Evolutionary conservation across 2,888 invertebrate species (phyloP), one percentile per base, ranked within the genome.

Genomic region (Sthenelais limicola): DNA sequence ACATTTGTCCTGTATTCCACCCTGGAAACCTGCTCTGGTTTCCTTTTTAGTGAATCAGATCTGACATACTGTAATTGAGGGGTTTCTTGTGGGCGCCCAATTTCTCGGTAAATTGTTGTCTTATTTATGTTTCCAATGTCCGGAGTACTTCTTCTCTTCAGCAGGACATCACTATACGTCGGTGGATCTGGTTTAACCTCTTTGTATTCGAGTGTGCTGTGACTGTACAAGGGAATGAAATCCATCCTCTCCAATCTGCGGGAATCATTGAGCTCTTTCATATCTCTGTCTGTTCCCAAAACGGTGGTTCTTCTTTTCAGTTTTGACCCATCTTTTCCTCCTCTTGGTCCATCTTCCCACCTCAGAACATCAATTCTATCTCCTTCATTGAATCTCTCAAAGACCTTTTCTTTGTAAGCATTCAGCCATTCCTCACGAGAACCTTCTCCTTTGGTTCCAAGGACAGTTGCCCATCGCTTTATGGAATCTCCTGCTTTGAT

Each of bases 171-270:
- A n/a, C 56, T 32, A 24, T 56, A 56, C 21, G 56, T 12, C 1
- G 56, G 56, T 56, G 56, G 56, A 3, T 56, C 30, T 4, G 56
- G 56, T 33, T 56, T 28, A 21, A 56, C 33, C 56, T 56, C 56
- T 15, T 56, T 56, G 4, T 33, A 32, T 33, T 56, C 56, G 32
- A 56, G n/a, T 7, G 3, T 32, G 18, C 56, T 56, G 33, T 30
- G 30, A 21, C 56, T 56, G 56, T 28, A 56, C 32, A 56, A 33
- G 3, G 56, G 56, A 24, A 56, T 56, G 30, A 56, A 56, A 28
- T 32, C 32, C 3, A 32, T n/a, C 21, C 21, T 56, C 32, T 56
- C 56, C 18, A 43, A 9, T 3, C 52, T 26, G 52, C n/a, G 52
- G 2, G 24, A 28, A 28, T 28, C 30, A 9, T 18, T 12, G 30